A percentile compares a stretch with the other conserved stretches of the same genome.
These are phyloP conservation scores for Pinctada fucata DNA, from an alignment of 2,888 invertebrate genomes.

Conservation along the genomic window DNA sequence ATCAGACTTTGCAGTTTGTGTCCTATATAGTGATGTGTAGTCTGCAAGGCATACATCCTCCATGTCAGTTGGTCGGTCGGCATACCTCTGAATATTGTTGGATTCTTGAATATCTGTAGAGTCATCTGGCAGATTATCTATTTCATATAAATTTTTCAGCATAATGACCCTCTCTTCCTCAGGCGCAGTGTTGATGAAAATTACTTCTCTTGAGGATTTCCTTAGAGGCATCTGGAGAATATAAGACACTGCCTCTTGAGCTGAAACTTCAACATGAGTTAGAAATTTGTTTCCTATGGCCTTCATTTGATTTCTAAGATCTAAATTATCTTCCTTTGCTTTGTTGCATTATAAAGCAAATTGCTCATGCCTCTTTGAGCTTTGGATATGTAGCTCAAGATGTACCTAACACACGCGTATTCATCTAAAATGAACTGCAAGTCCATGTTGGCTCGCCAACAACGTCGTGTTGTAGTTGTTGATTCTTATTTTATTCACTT, in stretches of 20 bases:
- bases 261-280: conserved; percentile 14
- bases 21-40: too few relatives aligned
- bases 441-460: conserved; percentile 13
- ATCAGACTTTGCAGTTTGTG: too few relatives aligned
- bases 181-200: conserved; percentile 46
- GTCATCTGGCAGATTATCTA: neutral
- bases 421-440: conserved; percentile 39
- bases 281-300: conserved; percentile 25
- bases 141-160: too few relatives aligned
- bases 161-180: conserved; percentile 23
- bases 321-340: conserved; percentile 15
- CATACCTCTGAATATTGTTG: conserved; percentile 30
- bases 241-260: conserved; percentile 44
- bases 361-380: conserved; percentile 33
- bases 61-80: too few relatives aligned
- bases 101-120: neutral
- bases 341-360: conserved; percentile 38
- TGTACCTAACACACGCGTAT: conserved; percentile 44
- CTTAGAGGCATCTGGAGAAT: conserved; percentile 45
- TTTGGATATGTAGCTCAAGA: conserved; percentile 21
- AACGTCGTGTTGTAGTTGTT: conserved; percentile 3
- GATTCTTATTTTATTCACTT: conserved; percentile 23
- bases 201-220: conserved; percentile 39
- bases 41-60: too few relatives aligned
- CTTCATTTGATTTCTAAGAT: conserved; percentile 18